Evolutionary conservation across 2,888 invertebrate species (phyloP).

Genomic region (Conistra vaccinii): DNA sequence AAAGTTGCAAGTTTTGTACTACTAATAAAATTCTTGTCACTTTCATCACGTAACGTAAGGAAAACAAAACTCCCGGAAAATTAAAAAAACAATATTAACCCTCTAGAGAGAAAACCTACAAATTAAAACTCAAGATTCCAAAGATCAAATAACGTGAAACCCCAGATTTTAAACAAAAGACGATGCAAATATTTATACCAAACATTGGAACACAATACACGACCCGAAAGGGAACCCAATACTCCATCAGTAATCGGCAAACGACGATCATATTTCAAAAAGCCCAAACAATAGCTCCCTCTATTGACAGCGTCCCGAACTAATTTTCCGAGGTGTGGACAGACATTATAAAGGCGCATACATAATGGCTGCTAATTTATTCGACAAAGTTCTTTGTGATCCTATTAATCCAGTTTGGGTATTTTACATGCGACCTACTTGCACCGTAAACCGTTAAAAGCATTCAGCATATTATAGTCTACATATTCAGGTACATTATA

Average conservation of each 20-base stretch:
- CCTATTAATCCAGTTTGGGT: slow-evolving; percentile 56
- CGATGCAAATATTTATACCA: slow-evolving; percentile 27
- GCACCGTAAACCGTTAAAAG: neutral
- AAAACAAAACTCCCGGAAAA: neutral
- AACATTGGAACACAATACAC: slow-evolving; percentile 30
- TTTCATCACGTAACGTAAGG: neutral
- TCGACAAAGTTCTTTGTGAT: slow-evolving; percentile 57
- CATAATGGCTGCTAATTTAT: slow-evolving; percentile 58
- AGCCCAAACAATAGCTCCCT: slow-evolving; percentile 40
- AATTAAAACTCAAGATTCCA: neutral
- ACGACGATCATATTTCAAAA: slow-evolving; percentile 53
- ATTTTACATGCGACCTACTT: slow-evolving; percentile 52
- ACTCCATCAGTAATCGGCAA: slow-evolving; percentile 27
- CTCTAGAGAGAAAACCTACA: neutral
- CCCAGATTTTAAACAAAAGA: slow-evolving; percentile 12
- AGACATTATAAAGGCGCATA: slow-evolving; percentile 54
- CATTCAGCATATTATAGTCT: slow-evolving; percentile 7
- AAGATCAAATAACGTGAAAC: slow-evolving; percentile 21
- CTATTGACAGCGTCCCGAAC: slow-evolving; percentile 40
- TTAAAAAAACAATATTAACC: too few species aligned
- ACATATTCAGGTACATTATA: neutral
- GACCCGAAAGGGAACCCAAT: slow-evolving; percentile 29
- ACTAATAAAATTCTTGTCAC: neutral
- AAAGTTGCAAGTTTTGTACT: neutral
- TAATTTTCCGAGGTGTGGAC: slow-evolving; percentile 59